Evolutionary conservation across 2,888 invertebrate species (phyloP).

Genomic region (Girardia tigrina): DNA sequence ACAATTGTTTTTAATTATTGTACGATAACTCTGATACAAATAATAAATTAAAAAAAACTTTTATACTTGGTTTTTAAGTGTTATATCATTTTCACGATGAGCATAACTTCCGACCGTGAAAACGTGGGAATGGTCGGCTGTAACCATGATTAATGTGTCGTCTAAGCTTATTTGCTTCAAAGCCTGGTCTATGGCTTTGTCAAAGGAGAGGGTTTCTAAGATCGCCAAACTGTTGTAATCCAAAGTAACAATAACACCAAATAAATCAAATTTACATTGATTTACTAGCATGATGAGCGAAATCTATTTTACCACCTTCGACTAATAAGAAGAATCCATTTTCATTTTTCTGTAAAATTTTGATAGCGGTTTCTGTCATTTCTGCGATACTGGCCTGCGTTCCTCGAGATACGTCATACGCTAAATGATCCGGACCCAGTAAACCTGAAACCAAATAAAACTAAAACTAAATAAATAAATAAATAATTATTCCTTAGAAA

Average conservation of each 20-base stretch:
- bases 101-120: constrained; percentile 31
- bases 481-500: too few relatives aligned
- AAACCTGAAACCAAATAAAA: too few relatives aligned
- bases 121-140: constrained; percentile 35
- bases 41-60: too few relatives aligned
- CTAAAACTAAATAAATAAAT: too few relatives aligned
- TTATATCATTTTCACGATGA: background rate
- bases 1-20: too few relatives aligned
- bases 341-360: constrained; percentile 30
- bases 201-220: constrained; percentile 27
- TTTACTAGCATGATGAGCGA: constrained; percentile 24
- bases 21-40: too few relatives aligned
- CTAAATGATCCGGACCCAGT: background rate
- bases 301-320: constrained; percentile 33
- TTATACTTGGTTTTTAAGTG: background rate
- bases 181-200: constrained; percentile 24
- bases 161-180: constrained; percentile 3
- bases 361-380: constrained; percentile 29
- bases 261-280: background rate
- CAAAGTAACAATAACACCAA: too few relatives aligned
- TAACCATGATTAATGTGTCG: constrained; percentile 33
- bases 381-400: constrained; percentile 24
- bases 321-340: constrained; percentile 29
- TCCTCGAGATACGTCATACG: background rate
- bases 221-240: constrained; percentile 33